phyloP scores from a whole-genome alignment of 1,140 invertebrate species.

The Rhopalosiphum padi region DNA sequence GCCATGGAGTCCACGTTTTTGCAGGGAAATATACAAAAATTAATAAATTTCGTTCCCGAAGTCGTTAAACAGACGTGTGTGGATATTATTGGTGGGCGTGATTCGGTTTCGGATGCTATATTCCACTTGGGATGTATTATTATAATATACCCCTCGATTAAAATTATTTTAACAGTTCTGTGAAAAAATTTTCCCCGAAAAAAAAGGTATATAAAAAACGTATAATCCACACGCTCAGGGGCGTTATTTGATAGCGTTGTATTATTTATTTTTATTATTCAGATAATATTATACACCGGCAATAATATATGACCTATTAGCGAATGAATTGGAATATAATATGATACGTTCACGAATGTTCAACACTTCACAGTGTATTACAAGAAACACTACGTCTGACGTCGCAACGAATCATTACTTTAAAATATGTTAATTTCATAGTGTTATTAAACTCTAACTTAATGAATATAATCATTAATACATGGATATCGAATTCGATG shows the following conservation, averaged over 20 bases:
- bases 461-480: conserved; percentile 11
- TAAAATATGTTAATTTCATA: conserved; percentile 1
- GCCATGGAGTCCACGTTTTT: not conserved
- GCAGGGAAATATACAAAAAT: not conserved
- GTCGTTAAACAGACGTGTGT: not conserved
- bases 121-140: not conserved
- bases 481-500: not conserved
- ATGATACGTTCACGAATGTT: not conserved
- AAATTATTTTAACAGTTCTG: conserved; percentile 21
- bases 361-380: not conserved
- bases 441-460: not conserved
- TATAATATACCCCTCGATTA: not conserved
- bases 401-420: not conserved
- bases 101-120: not conserved
- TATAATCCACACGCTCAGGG: not conserved
- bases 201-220: not conserved
- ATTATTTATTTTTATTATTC: not conserved
- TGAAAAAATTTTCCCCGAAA: not conserved
- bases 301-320: not conserved
- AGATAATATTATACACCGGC: not conserved
- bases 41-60: not conserved
- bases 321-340: not conserved
- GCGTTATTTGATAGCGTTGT: not conserved
- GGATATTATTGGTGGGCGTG: conserved; percentile 29
- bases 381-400: not conserved